Conservation (phyloP, 1,140 invertebrate species). For the Pseudomyrmex gracilis region DNA sequence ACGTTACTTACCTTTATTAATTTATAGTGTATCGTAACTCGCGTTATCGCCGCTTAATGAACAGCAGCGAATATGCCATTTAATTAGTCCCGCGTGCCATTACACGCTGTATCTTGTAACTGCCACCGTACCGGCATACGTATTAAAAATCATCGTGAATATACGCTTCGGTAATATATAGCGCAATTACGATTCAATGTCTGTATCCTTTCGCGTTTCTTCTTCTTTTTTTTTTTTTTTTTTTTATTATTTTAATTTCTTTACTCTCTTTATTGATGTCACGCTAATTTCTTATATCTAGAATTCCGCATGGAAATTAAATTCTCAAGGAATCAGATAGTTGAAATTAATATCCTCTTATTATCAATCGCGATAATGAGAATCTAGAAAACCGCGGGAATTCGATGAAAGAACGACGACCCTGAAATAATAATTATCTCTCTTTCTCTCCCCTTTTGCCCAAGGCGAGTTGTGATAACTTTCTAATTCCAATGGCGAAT, state of each 20-base stretch:
- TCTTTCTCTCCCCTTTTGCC: slow-evolving; percentile 22
- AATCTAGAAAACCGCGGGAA: background rate
- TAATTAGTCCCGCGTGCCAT: slow-evolving; percentile 39
- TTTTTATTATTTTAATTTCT: background rate
- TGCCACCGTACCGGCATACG: slow-evolving; percentile 7
- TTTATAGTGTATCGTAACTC: slow-evolving; percentile 54
- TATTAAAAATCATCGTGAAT: slow-evolving; percentile 29
- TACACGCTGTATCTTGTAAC: slow-evolving; percentile 34
- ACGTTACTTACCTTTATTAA: slow-evolving; percentile 35
- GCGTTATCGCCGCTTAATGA: slow-evolving; percentile 43
- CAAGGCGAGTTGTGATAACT: slow-evolving; percentile 16
- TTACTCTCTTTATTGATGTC: background rate
- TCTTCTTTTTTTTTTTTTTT: background rate
- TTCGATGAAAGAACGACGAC: slow-evolving; percentile 6
- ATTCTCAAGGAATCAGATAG: background rate
- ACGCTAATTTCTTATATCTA: background rate
- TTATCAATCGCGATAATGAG: slow-evolving; percentile 6
- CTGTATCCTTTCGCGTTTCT: background rate
- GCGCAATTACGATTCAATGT: slow-evolving; percentile 28
- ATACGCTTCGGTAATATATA: slow-evolving; percentile 13
- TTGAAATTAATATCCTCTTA: background rate
- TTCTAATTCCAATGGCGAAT: slow-evolving; percentile 39
- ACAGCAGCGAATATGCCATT: slow-evolving; percentile 10
- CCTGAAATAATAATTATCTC: background rate
- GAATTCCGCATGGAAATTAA: background rate